phyloP scores from a whole-genome alignment of 2,797 vertebrate genomes.

The Euthynnus affinis region DNA sequence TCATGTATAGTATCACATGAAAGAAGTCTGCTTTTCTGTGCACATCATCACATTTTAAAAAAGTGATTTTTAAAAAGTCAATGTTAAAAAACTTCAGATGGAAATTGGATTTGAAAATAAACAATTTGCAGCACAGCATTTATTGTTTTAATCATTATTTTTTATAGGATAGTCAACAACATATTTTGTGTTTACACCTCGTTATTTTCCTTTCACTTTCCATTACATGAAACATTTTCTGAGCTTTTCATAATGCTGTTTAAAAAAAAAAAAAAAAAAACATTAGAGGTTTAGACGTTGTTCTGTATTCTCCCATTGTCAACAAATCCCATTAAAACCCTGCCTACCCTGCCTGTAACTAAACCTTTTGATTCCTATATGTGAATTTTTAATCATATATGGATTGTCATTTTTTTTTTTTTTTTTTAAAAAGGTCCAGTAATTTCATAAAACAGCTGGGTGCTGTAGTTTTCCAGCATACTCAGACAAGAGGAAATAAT shows the following conservation, averaged over 20 bases:
- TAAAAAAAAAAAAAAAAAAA: too few relatives aligned
- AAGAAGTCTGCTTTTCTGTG: background rate
- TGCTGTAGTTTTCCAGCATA: background rate
- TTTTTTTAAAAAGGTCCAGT: background rate
- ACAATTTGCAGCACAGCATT: background rate
- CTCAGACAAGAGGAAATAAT: background rate
- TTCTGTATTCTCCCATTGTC: too few relatives aligned
- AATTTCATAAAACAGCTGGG: too few relatives aligned
- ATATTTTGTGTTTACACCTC: background rate
- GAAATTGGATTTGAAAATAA: background rate
- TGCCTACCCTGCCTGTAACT: too few relatives aligned
- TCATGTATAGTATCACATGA: background rate
- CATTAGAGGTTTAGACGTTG: too few relatives aligned
- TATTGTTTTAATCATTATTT: background rate
- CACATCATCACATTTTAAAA: background rate
- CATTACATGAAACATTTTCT: background rate
- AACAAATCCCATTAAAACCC: too few relatives aligned
- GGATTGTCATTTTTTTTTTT: too few relatives aligned
- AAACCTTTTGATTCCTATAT: too few relatives aligned
- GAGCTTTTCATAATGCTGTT: background rate
- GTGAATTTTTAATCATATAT: too few relatives aligned
- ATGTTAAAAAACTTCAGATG: background rate
- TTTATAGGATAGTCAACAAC: background rate
- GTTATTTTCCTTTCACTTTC: background rate
- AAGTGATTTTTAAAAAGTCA: background rate